A percentile compares a stretch with the other conserved stretches of the same genome.
Conservation (phyloP, 2,888 invertebrate species). For the Sylvicola fuscatus region DNA sequence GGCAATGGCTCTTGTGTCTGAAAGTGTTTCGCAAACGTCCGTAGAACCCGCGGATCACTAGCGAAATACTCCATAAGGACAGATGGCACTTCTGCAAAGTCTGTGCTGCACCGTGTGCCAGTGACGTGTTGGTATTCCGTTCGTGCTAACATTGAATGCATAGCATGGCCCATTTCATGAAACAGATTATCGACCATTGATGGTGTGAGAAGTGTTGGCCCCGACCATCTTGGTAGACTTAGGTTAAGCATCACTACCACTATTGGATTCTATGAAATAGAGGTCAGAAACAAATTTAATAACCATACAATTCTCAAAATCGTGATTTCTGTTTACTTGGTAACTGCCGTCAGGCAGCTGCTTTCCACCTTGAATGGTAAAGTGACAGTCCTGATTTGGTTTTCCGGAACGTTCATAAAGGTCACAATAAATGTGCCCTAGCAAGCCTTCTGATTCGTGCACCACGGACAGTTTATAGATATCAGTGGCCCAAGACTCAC, state of each 20-base stretch:
- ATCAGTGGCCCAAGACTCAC: constrained; percentile 75
- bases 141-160: constrained; percentile 95
- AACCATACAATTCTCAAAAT: constrained; percentile 2
- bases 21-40: constrained; percentile 76
- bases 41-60: constrained; percentile 60
- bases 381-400: constrained; percentile 95
- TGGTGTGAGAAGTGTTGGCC: constrained; percentile 61
- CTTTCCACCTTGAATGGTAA: constrained; percentile 91
- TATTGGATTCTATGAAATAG: constrained; percentile 37
- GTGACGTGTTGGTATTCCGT: constrained; percentile 93
- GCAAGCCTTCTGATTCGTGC: constrained; percentile 54
- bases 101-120: constrained; percentile 91
- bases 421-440: constrained; percentile 95
- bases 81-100: constrained; percentile 98
- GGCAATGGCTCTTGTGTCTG: constrained; percentile 71
- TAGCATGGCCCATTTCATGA: constrained; percentile 97
- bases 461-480: constrained; percentile 85
- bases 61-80: constrained; percentile 97
- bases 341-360: constrained; percentile 55
- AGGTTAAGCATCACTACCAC: constrained; percentile 87
- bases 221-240: constrained; percentile 48
- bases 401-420: constrained; percentile 83
- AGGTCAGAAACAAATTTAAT: constrained; percentile 2
- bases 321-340: constrained; percentile 32
- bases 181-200: constrained; percentile 88